phyloP scores from a whole-genome alignment of 1,140 invertebrate species.

The Sycobia sp. region DNA sequence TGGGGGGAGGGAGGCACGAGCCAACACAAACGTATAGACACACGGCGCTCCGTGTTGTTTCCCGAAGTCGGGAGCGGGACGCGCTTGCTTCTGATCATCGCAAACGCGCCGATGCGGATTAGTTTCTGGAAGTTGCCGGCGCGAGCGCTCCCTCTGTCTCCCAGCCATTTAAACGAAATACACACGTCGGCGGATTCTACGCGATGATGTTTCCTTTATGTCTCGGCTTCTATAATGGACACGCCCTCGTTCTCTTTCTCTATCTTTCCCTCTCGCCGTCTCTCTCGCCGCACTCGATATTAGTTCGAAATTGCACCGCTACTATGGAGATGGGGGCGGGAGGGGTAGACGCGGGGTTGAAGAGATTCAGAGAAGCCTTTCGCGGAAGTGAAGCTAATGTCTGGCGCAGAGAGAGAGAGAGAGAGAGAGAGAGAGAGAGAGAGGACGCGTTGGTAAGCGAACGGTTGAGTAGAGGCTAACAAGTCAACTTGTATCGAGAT shows the following conservation, averaged over 20 bases:
- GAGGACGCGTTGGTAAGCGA: not conserved
- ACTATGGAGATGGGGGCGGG: too few species aligned
- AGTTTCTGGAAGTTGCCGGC: slow-evolving; percentile 26
- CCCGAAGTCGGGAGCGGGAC: too few species aligned
- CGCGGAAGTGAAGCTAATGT: not conserved
- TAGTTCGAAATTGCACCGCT: slow-evolving; percentile 23
- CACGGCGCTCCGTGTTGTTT: too few species aligned
- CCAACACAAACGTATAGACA: too few species aligned
- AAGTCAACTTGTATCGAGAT: slow-evolving; percentile 9
- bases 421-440: too few species aligned
- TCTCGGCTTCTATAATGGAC: too few species aligned
- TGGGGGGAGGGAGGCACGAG: too few species aligned
- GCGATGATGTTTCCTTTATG: too few species aligned
- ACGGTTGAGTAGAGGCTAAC: slow-evolving; percentile 14
- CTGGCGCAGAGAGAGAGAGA: not conserved
- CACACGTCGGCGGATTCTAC: not conserved
- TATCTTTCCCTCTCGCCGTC: not conserved
- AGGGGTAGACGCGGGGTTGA: too few species aligned
- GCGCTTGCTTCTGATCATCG: too few species aligned
- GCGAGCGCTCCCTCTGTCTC: slow-evolving; percentile 10
- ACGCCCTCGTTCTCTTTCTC: not conserved
- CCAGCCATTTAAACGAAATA: slow-evolving; percentile 17
- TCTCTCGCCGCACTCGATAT: slow-evolving; percentile 6
- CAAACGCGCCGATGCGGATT: too few species aligned
- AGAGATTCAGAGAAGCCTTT: too few species aligned